phyloP scores from a whole-genome alignment of 2,113 vertebrate genomes.

The Etheostoma cragini region DNA sequence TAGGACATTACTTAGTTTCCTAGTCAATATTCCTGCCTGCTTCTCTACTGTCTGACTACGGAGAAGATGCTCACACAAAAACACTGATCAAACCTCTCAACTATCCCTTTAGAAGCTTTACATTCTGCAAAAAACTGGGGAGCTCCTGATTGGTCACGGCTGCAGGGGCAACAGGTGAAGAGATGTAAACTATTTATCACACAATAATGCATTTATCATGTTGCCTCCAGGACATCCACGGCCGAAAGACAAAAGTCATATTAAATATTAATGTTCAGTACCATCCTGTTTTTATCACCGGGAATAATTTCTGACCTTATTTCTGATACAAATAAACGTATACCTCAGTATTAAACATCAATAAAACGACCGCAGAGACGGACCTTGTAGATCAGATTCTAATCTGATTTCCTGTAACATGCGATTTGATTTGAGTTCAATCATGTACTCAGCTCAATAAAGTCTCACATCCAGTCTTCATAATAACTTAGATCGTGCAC shows the following conservation, averaged over 20 bases:
- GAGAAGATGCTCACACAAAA: too few relatives aligned
- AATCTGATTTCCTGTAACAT: background rate
- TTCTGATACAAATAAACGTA: background rate
- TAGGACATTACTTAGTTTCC: too few relatives aligned
- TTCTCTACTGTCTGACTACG: too few relatives aligned
- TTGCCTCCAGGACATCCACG: background rate
- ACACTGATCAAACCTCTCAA: too few relatives aligned
- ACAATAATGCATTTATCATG: slow-evolving; percentile 23
- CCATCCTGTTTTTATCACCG: background rate
- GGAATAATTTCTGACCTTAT: background rate
- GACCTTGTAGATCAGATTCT: background rate
- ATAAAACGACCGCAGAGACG: background rate
- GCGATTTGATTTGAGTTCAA: background rate
- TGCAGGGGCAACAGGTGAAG: background rate
- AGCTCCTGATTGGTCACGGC: background rate
- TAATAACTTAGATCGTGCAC: background rate
- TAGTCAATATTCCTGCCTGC: too few relatives aligned
- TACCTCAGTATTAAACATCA: background rate
- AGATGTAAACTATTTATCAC: slow-evolving; percentile 1
- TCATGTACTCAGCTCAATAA: background rate
- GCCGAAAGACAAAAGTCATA: background rate
- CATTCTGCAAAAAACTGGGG: too few relatives aligned
- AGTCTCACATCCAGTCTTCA: background rate
- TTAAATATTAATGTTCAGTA: slow-evolving; percentile 8
- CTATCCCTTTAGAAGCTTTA: too few relatives aligned